Percentiles rank a stretch among this genome's conserved stretches.
These are phyloP conservation scores for Tokudaia muenninki DNA, from an alignment of 2,797 vertebrate species.

Conservation along the genomic window DNA sequence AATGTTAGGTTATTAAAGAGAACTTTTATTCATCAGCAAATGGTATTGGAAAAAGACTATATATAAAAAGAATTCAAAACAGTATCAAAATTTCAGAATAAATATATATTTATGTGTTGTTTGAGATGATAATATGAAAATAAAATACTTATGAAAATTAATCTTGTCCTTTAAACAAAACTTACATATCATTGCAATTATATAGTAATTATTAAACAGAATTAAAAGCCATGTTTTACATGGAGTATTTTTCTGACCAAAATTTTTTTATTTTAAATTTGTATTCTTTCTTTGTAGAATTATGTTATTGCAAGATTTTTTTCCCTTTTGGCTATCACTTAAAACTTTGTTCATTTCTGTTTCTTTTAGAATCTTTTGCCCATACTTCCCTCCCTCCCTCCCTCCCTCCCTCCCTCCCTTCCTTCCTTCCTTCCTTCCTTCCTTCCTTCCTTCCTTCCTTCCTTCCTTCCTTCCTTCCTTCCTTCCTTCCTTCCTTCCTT, in stretches of 20 bases:
- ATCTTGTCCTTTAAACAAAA: slow-evolving; percentile 54
- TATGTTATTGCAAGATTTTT: background rate
- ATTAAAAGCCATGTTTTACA: slow-evolving; percentile 38
- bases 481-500: no score
- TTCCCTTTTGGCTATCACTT: background rate
- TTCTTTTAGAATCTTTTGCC: background rate
- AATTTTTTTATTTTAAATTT: background rate
- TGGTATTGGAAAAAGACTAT: slow-evolving; percentile 41
- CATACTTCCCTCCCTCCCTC: background rate
- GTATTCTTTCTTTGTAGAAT: background rate
- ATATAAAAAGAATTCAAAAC: slow-evolving; percentile 30
- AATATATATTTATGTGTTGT: slow-evolving; percentile 1
- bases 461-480: no score
- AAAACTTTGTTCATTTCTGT: background rate
- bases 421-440: no score
- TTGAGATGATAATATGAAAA: background rate
- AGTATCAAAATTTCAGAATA: slow-evolving; percentile 37
- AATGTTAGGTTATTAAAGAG: slow-evolving; percentile 38
- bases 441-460: no score
- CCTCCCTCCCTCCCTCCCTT: no score
- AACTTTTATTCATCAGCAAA: slow-evolving; percentile 6
- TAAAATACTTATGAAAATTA: background rate
- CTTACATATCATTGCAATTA: background rate
- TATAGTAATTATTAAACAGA: slow-evolving; percentile 44
- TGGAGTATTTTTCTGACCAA: slow-evolving; percentile 31